Evolutionary conservation across 2,888 invertebrate genomes (phyloP).

Genomic region (Noctua janthe): DNA sequence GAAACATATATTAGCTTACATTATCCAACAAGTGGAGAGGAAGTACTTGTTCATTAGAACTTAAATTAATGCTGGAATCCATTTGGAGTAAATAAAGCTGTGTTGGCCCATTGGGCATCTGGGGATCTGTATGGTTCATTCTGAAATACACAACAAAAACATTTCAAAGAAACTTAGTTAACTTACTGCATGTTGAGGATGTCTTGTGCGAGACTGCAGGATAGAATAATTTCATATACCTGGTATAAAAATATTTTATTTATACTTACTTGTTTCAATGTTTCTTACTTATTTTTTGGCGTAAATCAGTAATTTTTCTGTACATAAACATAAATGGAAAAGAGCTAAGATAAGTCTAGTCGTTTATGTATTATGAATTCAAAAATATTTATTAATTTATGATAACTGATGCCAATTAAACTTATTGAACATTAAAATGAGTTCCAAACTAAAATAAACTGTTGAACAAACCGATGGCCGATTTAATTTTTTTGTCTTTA

Average conservation of each 20-base stretch:
- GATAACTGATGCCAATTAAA: neutral
- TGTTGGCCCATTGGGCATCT: constrained; percentile 31
- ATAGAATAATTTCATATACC: neutral
- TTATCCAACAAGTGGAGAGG: constrained; percentile 79
- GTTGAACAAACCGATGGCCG: neutral
- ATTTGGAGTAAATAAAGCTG: constrained; percentile 67
- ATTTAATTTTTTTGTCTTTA: neutral
- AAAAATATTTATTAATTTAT: neutral
- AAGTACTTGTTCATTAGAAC: constrained; percentile 70
- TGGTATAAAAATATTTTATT: neutral
- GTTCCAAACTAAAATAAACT: neutral
- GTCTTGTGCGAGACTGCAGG: neutral
- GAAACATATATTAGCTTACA: constrained; percentile 64
- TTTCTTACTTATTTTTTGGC: neutral
- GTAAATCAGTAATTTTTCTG: neutral
- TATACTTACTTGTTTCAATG: constrained; percentile 15
- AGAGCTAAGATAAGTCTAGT: neutral
- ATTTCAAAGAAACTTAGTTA: neutral
- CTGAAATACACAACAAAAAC: constrained; percentile 35
- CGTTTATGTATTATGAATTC: neutral
- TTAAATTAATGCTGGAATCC: constrained; percentile 56
- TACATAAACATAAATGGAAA: neutral
- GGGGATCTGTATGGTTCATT: constrained; percentile 39
- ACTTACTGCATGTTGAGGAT: neutral
- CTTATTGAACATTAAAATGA: neutral